These are phyloP conservation scores for Canis aureus DNA, from an alignment of 2,113 vertebrate species.

Conservation along the genomic window DNA sequence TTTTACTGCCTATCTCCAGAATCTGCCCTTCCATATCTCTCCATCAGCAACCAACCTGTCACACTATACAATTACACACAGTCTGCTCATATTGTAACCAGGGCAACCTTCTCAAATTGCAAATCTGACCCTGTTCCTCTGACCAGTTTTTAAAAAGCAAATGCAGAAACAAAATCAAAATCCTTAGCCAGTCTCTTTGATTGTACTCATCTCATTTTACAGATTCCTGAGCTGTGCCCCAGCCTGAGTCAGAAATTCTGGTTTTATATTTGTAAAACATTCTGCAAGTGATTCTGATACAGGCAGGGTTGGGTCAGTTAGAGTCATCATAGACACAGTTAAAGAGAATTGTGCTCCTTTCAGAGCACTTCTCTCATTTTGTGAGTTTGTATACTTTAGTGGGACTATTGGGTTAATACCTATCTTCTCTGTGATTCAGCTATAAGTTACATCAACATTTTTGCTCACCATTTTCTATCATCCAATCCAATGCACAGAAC, in stretches of 20 bases:
- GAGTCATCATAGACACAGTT: background rate
- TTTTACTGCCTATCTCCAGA: slow-evolving; percentile 16
- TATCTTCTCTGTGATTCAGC: background rate
- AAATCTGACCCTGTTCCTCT: background rate
- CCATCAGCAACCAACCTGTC: background rate
- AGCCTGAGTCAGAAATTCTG: background rate
- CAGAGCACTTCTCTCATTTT: background rate
- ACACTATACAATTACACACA: background rate
- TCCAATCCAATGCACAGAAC: background rate
- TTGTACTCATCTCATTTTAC: background rate
- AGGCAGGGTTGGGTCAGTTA: background rate
- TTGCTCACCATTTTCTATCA: background rate
- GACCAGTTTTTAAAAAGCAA: background rate
- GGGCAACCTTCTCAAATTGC: background rate
- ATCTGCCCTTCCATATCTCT: background rate
- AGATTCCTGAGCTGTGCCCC: background rate
- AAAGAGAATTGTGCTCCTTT: background rate
- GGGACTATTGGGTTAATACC: background rate
- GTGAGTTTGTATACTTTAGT: background rate
- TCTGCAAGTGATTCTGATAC: background rate
- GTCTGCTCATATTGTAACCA: background rate
- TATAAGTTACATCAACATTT: background rate
- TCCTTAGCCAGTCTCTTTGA: background rate
- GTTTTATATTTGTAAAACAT: background rate
- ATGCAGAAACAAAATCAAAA: background rate